A percentile compares a stretch with the other conserved stretches of the same genome.
These are phyloP conservation scores for Parthenolecanium corni DNA, from an alignment of 2,888 invertebrate species.

Conservation along the genomic window DNA sequence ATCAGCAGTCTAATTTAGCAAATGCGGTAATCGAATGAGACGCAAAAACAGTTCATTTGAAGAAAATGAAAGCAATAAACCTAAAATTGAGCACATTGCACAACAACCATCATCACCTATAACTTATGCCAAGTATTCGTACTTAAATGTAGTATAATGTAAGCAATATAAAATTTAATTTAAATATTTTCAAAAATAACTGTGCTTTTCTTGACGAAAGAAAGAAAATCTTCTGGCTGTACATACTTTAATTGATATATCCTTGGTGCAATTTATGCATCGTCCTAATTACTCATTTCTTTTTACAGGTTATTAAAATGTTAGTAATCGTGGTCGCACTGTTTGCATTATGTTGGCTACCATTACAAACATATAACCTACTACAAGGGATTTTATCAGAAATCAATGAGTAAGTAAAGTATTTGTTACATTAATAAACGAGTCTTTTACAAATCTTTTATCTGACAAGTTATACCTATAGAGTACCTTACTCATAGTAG, in stretches of 20 bases:
- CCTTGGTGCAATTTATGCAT: neutral
- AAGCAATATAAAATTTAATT: neutral
- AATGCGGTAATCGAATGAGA: too few species aligned
- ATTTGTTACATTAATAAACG: too few species aligned
- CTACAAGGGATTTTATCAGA: slow-evolving; percentile 37
- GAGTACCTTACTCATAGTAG: too few species aligned
- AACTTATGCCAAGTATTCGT: too few species aligned
- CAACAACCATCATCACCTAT: too few species aligned
- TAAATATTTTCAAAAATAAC: neutral
- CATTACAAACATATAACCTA: slow-evolving; percentile 41
- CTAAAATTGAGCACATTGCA: too few species aligned
- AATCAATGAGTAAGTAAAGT: slow-evolving; percentile 37
- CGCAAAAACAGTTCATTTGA: too few species aligned
- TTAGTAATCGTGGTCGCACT: slow-evolving; percentile 45
- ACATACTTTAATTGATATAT: neutral
- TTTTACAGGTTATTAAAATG: slow-evolving; percentile 46
- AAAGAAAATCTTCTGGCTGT: neutral
- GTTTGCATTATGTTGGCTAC: slow-evolving; percentile 46
- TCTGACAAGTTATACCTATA: too few species aligned
- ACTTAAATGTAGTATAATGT: too few species aligned
- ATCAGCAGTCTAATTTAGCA: too few species aligned
- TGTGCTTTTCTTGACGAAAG: neutral
- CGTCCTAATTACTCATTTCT: neutral
- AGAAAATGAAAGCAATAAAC: too few species aligned
- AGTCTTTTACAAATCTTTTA: too few species aligned